Evolutionary conservation across 2,888 invertebrate genomes (phyloP).

Genomic region (Creontiades dilutus): DNA sequence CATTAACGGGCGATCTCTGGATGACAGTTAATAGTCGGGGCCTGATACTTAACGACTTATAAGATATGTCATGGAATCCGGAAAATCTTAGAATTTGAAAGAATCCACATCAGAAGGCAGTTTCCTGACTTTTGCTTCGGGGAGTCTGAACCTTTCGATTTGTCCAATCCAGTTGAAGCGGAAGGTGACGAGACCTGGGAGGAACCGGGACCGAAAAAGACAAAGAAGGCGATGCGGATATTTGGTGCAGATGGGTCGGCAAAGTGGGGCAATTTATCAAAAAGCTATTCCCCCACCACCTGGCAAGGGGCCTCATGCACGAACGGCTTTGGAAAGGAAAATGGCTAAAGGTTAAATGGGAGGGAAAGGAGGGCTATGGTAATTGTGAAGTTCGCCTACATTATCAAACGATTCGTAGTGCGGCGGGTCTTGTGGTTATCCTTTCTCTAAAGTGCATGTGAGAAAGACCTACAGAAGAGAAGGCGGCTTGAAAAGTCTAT

Average conservation of each 20-base stretch:
- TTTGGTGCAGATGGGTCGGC: slow-evolving; percentile 54
- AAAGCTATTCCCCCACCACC: slow-evolving; percentile 12
- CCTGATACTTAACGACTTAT: too few species aligned
- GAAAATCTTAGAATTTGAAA: too few species aligned
- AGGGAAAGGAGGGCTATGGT: neutral
- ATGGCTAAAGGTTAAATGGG: slow-evolving; percentile 24
- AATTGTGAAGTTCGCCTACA: slow-evolving; percentile 40
- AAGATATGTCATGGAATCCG: too few species aligned
- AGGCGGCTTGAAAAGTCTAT: neutral
- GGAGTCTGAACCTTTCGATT: too few species aligned
- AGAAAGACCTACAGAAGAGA: neutral
- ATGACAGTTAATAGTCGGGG: too few species aligned
- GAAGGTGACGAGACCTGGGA: slow-evolving; percentile 16
- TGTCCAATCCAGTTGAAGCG: neutral
- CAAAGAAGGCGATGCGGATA: slow-evolving; percentile 44
- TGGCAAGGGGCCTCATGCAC: slow-evolving; percentile 11
- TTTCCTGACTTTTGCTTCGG: too few species aligned
- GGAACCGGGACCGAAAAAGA: neutral
- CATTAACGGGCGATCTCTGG: too few species aligned
- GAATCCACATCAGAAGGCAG: too few species aligned
- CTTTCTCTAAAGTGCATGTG: neutral
- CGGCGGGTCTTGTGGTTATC: neutral
- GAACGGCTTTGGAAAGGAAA: slow-evolving; percentile 27
- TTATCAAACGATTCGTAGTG: slow-evolving; percentile 40
- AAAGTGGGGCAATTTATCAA: slow-evolving; percentile 51